Base-by-base conservation (phyloP, 2,113 vertebrate species). In the Tapirus terrestris region DNA sequence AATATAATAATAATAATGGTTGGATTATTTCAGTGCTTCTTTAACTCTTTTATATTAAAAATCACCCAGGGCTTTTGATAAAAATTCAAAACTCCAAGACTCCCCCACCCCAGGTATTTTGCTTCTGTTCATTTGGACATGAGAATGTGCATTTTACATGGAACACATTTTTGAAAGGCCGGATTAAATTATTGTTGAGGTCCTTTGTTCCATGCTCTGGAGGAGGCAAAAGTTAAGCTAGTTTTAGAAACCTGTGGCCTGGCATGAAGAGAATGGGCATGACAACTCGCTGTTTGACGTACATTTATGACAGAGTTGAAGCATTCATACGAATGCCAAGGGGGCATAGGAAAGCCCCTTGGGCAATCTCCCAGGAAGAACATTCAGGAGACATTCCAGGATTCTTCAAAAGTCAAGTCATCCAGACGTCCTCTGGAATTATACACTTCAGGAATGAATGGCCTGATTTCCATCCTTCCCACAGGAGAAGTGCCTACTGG, bases 171-270 rank as follows among this genome's bases (percentile, higher is more conserved):
- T 77, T 70, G 27, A 58, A 58, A 56, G 45, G 88, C 11, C 82
- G 20, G 17, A 73, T 61, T 90, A 51, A 84, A 73, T 70, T 51
- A 33, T 58, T 43, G 89, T 63, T 91, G 80, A 93, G 56, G 36
- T 68, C 23, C 72, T 33, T 75, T 31, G 27, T 23, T 94, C 43
- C 18, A 14, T 25, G 60, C 29, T 83, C 67, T 65, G 29, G 2
- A 83, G 45, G 48, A 65, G 43, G 70, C 58, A 7, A 63, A 82
- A 84, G 18, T 31, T 72, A 72, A 95, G 80, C 6, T 39, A 25
- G 18, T n/a, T 91, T 81, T 67, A 93, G 94, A 93, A 94, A 92
- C n/a, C 68, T 51, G n/a, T 58, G 56, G 68, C 67, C 63, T 33
- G 12, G 31, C 51, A 29, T 68, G 31, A 43, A 80, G 53, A 95